A percentile compares a stretch with the other conserved stretches of the same genome.
These are phyloP conservation scores for Tolmerus cingulatus DNA, from an alignment of 2,888 invertebrate species.

Conservation along the genomic window DNA sequence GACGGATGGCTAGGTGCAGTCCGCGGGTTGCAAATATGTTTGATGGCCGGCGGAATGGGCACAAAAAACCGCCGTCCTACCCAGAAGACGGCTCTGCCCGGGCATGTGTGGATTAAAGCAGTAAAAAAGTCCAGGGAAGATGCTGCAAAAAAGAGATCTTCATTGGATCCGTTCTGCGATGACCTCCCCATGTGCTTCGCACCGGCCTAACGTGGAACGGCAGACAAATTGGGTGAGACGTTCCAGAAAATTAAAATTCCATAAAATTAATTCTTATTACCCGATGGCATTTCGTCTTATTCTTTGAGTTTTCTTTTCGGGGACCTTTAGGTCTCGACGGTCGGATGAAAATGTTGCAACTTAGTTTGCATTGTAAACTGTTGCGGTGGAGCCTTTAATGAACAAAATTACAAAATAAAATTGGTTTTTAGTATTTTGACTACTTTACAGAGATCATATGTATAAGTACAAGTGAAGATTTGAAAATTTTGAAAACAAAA, in stretches of 20 bases:
- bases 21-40: background rate
- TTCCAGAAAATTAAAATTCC: slow-evolving; percentile 46
- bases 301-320: background rate
- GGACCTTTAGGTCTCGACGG: background rate
- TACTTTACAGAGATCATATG: background rate
- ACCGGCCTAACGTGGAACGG: background rate
- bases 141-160: background rate
- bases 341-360: background rate
- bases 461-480: background rate
- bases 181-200: background rate
- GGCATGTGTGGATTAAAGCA: background rate
- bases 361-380: background rate
- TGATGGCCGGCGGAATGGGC: background rate
- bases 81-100: background rate
- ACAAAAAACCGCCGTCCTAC: background rate
- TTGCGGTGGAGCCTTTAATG: background rate
- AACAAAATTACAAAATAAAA: background rate
- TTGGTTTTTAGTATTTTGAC: too few relatives aligned
- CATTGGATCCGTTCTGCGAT: background rate
- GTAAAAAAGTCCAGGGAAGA: background rate
- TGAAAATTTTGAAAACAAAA: too few relatives aligned
- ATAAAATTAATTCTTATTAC: slow-evolving; percentile 31
- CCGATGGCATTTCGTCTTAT: background rate
- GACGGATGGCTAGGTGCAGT: background rate
- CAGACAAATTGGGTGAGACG: slow-evolving; percentile 45